These are phyloP conservation scores for Xestia c-nigrum DNA, from an alignment of 2,888 invertebrate species.

Conservation along the genomic window DNA sequence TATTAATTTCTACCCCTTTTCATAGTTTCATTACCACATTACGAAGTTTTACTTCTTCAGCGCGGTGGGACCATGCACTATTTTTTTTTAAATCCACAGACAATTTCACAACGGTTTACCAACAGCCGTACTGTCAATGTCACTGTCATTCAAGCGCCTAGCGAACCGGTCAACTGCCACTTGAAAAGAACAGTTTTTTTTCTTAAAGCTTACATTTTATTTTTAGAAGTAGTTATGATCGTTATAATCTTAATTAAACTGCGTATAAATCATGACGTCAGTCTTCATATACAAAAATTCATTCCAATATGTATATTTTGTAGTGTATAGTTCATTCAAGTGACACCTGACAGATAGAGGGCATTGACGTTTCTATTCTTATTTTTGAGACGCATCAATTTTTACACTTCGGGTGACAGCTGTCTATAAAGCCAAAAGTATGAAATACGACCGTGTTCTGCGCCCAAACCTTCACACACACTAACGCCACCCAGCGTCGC, in stretches of 20 bases:
- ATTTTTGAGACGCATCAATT: neutral
- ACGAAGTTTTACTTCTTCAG: too few relatives aligned
- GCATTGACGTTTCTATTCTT: neutral
- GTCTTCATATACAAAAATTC: too few relatives aligned
- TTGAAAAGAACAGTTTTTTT: too few relatives aligned
- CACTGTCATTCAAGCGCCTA: neutral
- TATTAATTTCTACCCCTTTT: too few relatives aligned
- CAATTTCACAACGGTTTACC: neutral
- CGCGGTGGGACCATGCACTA: too few relatives aligned
- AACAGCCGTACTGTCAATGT: neutral
- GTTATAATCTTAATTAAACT: too few relatives aligned
- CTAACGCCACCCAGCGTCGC: conserved; percentile 34
- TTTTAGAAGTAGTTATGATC: too few relatives aligned
- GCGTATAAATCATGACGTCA: too few relatives aligned
- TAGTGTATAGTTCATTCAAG: neutral
- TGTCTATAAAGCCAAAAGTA: neutral
- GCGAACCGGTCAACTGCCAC: neutral
- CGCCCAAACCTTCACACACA: conserved; percentile 19
- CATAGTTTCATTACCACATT: too few relatives aligned
- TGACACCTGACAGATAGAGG: neutral
- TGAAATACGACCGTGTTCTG: neutral
- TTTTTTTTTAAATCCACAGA: neutral
- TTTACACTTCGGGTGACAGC: neutral
- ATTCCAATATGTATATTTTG: too few relatives aligned
- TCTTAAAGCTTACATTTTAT: too few relatives aligned